Percentiles rank a stretch among this genome's conserved stretches.
Conservation (phyloP, 2,113 vertebrate genomes). For the Todiramphus saurophagus region DNA sequence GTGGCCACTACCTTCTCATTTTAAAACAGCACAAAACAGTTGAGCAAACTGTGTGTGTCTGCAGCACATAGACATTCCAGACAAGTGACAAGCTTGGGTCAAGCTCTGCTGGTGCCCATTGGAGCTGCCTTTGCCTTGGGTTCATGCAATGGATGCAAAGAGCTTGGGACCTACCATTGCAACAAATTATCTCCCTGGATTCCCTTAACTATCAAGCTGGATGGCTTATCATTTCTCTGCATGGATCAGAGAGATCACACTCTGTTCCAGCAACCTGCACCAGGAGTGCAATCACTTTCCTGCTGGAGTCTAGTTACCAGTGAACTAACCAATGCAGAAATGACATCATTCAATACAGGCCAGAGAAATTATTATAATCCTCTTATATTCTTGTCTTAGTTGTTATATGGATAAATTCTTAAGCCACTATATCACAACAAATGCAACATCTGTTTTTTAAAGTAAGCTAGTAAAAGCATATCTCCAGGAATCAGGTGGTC, state of each 20-base stretch:
- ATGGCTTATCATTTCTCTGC: not conserved
- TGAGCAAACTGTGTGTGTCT: not conserved
- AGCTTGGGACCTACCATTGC: not conserved
- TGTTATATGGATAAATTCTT: not conserved
- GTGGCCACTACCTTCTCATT: not conserved
- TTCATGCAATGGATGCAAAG: not conserved
- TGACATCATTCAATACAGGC: not conserved
- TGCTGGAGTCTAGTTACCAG: not conserved
- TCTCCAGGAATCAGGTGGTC: not conserved
- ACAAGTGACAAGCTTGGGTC: not conserved
- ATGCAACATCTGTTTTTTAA: not conserved
- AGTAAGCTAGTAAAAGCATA: not conserved
- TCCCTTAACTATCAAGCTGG: rapidly evolving
- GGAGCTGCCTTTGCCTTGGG: not conserved
- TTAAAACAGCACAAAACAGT: not conserved
- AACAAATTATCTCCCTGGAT: not conserved
- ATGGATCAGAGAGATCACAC: rapidly evolving
- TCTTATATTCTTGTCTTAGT: not conserved
- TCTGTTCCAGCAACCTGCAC: not conserved
- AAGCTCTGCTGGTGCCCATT: not conserved
- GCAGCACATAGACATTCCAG: not conserved
- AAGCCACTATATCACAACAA: not conserved
- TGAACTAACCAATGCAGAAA: not conserved
- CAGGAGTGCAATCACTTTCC: not conserved
- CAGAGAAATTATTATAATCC: not conserved